A percentile compares a stretch with the other conserved stretches of the same genome.
phyloP scores from a whole-genome alignment of 2,113 vertebrate species.

The Dicerorhinus sumatrensis region DNA sequence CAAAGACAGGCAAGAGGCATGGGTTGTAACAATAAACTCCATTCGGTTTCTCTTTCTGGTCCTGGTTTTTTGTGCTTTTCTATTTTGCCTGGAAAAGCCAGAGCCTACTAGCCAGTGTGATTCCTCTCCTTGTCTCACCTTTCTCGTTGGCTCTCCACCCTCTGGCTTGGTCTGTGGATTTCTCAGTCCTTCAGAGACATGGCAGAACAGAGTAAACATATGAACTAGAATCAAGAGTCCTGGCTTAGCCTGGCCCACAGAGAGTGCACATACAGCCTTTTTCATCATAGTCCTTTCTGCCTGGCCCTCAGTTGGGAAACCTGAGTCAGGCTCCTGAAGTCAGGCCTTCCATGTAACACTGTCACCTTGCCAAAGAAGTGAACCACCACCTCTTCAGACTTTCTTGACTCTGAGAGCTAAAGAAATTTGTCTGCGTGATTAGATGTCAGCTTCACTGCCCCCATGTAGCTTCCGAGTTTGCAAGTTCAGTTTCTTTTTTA shows the following conservation, averaged over 20 bases:
- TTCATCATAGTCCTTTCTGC: conserved; percentile 11
- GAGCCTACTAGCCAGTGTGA: not conserved
- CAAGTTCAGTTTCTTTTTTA: conserved; percentile 33
- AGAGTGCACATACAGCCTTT: not conserved
- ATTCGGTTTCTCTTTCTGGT: conserved; percentile 19
- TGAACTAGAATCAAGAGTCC: not conserved
- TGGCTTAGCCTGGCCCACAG: not conserved
- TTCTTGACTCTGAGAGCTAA: conserved; percentile 34
- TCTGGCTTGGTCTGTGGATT: conserved; percentile 32
- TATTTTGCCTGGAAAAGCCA: conserved; percentile 34
- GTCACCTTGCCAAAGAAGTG: conserved; percentile 21
- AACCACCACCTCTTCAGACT: not conserved
- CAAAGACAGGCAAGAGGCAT: conserved; percentile 41
- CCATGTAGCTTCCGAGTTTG: not conserved
- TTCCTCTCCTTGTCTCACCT: conserved; percentile 1
- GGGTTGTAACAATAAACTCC: conserved; percentile 33
- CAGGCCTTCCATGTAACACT: not conserved
- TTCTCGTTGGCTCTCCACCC: not conserved
- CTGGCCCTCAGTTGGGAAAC: conserved; percentile 10
- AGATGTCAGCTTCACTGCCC: conserved; percentile 17
- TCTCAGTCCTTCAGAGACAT: conserved; percentile 14
- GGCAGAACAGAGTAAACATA: not conserved
- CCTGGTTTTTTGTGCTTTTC: conserved; percentile 51
- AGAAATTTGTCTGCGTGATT: conserved; percentile 25
- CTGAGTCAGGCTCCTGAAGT: conserved; percentile 20